Evolutionary conservation across 2,113 vertebrate genomes (phyloP).

Genomic region (Poecile atricapillus): DNA sequence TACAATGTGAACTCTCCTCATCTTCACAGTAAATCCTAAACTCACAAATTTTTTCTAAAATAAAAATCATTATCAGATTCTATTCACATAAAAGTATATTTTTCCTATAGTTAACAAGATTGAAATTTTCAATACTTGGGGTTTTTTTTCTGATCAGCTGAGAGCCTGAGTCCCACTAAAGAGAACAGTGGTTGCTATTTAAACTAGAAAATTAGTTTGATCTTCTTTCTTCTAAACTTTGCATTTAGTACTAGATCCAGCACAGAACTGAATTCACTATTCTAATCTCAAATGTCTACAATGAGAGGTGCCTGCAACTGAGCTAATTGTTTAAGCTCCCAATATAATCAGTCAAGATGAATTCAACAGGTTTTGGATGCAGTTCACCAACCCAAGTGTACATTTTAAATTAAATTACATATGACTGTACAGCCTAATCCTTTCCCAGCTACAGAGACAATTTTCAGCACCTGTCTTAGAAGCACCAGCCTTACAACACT

Average conservation of each 20-base stretch:
- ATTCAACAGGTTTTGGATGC: background rate
- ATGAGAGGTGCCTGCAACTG: background rate
- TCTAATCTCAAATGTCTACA: background rate
- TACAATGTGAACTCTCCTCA: background rate
- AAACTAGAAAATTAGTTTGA: background rate
- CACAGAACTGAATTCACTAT: background rate
- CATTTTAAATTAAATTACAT: background rate
- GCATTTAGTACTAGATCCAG: background rate
- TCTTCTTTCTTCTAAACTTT: background rate
- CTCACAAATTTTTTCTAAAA: background rate
- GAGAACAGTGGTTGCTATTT: background rate
- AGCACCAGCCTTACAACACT: background rate
- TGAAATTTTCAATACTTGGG: background rate
- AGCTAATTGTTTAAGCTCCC: background rate
- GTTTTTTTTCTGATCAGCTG: background rate
- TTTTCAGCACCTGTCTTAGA: background rate
- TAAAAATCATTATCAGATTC: background rate
- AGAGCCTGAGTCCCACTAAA: background rate
- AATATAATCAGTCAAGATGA: background rate
- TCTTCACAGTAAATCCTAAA: background rate
- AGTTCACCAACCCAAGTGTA: background rate
- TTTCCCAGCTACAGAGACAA: background rate
- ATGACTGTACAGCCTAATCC: background rate
- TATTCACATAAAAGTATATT: background rate
- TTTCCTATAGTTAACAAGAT: background rate